Conservation (phyloP, 2,797 vertebrate genomes). For the Microcaecilia unicolor region DNA sequence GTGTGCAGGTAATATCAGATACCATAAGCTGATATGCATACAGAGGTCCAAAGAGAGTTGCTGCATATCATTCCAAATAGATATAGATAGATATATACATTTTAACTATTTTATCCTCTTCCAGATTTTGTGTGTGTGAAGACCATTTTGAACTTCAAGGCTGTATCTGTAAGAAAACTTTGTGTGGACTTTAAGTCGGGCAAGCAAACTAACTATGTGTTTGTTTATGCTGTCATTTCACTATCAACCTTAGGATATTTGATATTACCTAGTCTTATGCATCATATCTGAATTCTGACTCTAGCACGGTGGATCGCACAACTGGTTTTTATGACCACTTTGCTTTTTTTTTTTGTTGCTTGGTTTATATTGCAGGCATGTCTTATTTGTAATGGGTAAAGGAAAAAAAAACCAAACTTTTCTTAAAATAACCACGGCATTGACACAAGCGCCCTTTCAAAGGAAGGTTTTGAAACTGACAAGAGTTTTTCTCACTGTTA, state of each 20-base stretch:
- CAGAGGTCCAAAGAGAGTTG: constrained; percentile 24
- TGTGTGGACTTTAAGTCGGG: constrained; percentile 27
- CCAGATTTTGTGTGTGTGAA: constrained; percentile 40
- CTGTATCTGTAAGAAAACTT: constrained; percentile 23
- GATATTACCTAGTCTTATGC: constrained; percentile 39
- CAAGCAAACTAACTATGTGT: constrained; percentile 31
- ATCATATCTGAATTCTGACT: no score
- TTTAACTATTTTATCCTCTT: constrained; percentile 32
- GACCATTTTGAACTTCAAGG: constrained; percentile 32
- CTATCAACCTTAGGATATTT: constrained; percentile 41
- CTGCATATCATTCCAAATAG: constrained; percentile 45
- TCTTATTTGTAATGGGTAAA: constrained; percentile 39
- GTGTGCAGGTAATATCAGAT: constrained; percentile 41
- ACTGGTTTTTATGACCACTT: constrained; percentile 42
- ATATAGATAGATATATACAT: constrained; percentile 23
- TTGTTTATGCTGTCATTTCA: constrained; percentile 44
- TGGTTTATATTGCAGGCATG: constrained; percentile 42
- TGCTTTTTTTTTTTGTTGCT: constrained; percentile 40
- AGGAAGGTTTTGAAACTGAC: constrained; percentile 49
- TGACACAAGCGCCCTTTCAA: constrained; percentile 52
- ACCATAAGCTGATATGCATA: constrained; percentile 31
- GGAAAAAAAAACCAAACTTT: no score
- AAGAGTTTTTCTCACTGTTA: constrained; percentile 50
- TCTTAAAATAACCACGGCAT: constrained; percentile 55
- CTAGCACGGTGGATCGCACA: constrained; percentile 26